Evolutionary conservation across 2,888 invertebrate species (phyloP).

Genomic region (Auanema freiburgensis): DNA sequence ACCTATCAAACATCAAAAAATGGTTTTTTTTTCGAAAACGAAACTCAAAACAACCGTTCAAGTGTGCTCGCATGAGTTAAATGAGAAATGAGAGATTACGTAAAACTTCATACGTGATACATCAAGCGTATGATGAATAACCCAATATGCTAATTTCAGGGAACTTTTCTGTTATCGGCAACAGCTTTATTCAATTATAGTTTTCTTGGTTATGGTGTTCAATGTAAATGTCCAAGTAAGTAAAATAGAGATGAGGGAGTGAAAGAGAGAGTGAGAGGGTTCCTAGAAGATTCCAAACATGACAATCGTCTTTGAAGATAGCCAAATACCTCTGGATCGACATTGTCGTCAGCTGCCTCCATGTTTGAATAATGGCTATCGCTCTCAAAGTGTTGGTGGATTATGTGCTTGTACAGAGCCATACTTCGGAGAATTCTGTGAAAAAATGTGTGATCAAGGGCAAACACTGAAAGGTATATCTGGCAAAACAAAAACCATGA

Average conservation of each 20-base stretch:
- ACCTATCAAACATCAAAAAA: slow-evolving; percentile 3
- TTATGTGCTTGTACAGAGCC: slow-evolving; percentile 55
- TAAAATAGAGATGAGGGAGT: not conserved
- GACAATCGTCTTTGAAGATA: slow-evolving; percentile 5
- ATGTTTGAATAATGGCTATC: slow-evolving; percentile 58
- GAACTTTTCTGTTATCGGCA: slow-evolving; percentile 47
- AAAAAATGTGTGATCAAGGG: slow-evolving; percentile 62
- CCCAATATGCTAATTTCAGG: slow-evolving; percentile 23
- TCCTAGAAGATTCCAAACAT: slow-evolving; percentile 2
- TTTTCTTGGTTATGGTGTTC: slow-evolving; percentile 45
- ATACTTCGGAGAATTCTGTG: slow-evolving; percentile 61
- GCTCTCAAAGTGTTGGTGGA: slow-evolving; percentile 36
- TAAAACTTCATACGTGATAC: not conserved
- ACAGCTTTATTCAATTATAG: slow-evolving; percentile 46
- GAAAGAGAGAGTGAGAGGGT: slow-evolving; percentile 15
- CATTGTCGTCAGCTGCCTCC: slow-evolving; percentile 55
- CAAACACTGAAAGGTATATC: slow-evolving; percentile 46
- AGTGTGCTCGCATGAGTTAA: no score
- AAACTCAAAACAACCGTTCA: not conserved
- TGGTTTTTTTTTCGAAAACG: not conserved
- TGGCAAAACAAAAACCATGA: not conserved
- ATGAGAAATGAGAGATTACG: no score
- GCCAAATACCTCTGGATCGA: slow-evolving; percentile 37
- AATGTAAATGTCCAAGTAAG: slow-evolving; percentile 52
- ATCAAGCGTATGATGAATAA: not conserved